phyloP scores from a whole-genome alignment of 2,797 vertebrate genomes.

The Schizopygopsis pylzovi region DNA sequence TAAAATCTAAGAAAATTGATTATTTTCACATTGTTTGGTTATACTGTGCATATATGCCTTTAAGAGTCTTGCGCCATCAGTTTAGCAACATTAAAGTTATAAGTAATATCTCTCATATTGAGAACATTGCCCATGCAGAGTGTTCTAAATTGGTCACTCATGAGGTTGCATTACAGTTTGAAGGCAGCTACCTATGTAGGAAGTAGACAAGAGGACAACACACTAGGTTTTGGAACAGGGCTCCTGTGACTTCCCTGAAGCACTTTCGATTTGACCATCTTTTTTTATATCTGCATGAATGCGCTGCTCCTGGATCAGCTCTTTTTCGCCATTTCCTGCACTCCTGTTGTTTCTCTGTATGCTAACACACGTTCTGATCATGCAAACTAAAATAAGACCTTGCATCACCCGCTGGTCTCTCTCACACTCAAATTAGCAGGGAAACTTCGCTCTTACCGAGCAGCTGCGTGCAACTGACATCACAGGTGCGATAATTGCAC shows the following conservation, averaged over 20 bases:
- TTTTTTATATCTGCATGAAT: background rate
- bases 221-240: conserved; percentile 23
- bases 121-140: background rate
- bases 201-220: background rate
- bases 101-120: background rate
- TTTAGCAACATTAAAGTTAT: background rate
- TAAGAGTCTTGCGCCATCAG: background rate
- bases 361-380: conserved; percentile 29
- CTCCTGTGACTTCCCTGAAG: background rate
- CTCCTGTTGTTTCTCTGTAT: conserved; percentile 13
- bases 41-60: background rate
- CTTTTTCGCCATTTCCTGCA: background rate
- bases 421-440: conserved; percentile 17
- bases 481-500: conserved; percentile 37
- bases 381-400: conserved; percentile 44
- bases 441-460: conserved; percentile 21
- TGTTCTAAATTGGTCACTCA: background rate
- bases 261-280: background rate
- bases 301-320: background rate
- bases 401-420: conserved; percentile 38
- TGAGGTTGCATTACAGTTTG: background rate
- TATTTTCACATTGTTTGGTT: no score
- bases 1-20: no score
- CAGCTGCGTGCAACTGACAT: conserved; percentile 15
- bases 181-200: background rate